Base-by-base conservation (phyloP, 2,113 vertebrate genomes). In the Ancistrus triradiatus region DNA sequence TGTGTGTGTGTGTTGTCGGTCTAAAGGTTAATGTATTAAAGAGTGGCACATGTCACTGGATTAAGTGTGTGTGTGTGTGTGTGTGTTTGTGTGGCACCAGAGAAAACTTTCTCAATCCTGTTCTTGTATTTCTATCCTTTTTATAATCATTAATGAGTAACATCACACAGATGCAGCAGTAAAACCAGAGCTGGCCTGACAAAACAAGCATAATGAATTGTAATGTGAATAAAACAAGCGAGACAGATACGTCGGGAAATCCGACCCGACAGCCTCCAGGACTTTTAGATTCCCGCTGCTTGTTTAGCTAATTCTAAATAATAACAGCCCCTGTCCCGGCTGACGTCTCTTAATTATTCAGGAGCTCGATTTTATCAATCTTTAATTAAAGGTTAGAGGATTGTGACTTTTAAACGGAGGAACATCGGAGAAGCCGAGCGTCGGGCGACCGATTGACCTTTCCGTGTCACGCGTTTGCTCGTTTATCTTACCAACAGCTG, bases 401-500 rank as follows among this genome's bases (percentile, higher is more conserved):
- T 69, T 9, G 53, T 65, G 56, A 50, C 31, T 48, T 57, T 28
- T 74, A 6, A 42, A 42, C 14, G n/a, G 38, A 40, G 27, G n/a
- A 11, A 18, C 9, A 14, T 7, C 40, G 15, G 21, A 18, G 19
- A 25, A 47, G 4, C 43, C 6, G 1, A 9, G 19, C 6, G 10
- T 3, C 47, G 2, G 71, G 74, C 79, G 57, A 63, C 72, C 69
- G 69, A 50, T 73, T 82, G 78, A 75, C 80, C 74, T 80, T 83
- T 83, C 47, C 74, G 65, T 68, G 65, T 74, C 72, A 69, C 71
- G 72, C 73, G 70, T 69, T 73, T 73, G 69, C 76, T 83, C 71
- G 74, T 81, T 83, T 78, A 82, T 80, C 78, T 77, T 74, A 75
- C 71, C 59, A 70, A 67, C 75, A 74, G 76, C 13, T 65, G 73